phyloP scores from a whole-genome alignment of 1,140 invertebrate species.

The Adoxophyes honmai region DNA sequence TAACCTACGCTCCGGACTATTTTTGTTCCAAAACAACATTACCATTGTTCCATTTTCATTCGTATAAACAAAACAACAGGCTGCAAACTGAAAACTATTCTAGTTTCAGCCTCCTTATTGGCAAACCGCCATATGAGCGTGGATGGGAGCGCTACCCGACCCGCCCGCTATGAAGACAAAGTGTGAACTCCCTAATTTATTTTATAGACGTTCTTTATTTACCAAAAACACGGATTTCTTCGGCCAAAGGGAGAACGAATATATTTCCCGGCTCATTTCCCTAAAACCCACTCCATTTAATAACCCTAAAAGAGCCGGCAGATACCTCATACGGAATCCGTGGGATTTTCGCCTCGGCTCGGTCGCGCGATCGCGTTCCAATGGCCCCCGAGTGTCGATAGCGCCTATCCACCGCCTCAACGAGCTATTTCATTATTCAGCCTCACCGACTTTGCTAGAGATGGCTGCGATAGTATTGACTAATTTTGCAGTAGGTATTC shows the following conservation, averaged over 20 bases:
- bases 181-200: conserved; percentile 54
- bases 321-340: conserved; percentile 65
- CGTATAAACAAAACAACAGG: conserved; percentile 31
- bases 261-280: conserved; percentile 60
- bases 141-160: conserved; percentile 45
- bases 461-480: conserved; percentile 61
- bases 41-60: conserved; percentile 25
- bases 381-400: conserved; percentile 47
- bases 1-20: neutral
- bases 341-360: conserved; percentile 54
- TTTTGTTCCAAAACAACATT: conserved; percentile 24
- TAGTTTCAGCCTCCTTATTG: conserved; percentile 53
- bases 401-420: conserved; percentile 46
- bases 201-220: conserved; percentile 55
- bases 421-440: conserved; percentile 73
- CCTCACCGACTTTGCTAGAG: conserved; percentile 44
- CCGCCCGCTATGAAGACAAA: conserved; percentile 52
- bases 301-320: conserved; percentile 64
- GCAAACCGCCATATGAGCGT: conserved; percentile 43
- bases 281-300: conserved; percentile 71
- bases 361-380: conserved; percentile 45
- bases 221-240: conserved; percentile 52
- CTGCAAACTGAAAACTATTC: conserved; percentile 32
- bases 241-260: conserved; percentile 39
- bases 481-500: conserved; percentile 56